Base-by-base conservation (phyloP, 1,140 invertebrate species). In the Copidosoma floridanum region DNA sequence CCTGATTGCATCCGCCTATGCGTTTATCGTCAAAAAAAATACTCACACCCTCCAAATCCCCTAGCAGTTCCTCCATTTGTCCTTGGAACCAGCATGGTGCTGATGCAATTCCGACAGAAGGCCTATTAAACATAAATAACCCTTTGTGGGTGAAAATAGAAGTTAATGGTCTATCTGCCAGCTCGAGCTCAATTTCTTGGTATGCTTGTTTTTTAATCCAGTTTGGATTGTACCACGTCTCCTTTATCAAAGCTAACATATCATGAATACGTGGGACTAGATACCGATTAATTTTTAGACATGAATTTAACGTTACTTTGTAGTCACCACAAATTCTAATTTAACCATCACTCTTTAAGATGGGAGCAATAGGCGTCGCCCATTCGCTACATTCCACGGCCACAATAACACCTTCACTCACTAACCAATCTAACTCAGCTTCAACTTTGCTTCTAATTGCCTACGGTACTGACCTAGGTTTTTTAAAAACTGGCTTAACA, bases 261-360 rank as follows among this genome's bases (percentile, higher is more conserved):
- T 72, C 68, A 20, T 71, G 69, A 7, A 72, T 66, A 41, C 67
- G 56, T 0, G 78, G 77, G 35, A 81, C 51, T 0, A 75, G 77
- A 61, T 74, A 71, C 21, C 71, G 69, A 37, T 76, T 69, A n/a
- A n/a, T n/a, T n/a, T n/a, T n/a, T n/a, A n/a, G n/a, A n/a, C n/a
- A n/a, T n/a, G n/a, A n/a, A n/a, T 20, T 80, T 6, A 82, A 52
- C 6, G 79, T 80, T 3, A 70, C 64, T 59, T 79, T 79, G 71
- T 80, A 84, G 69, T 85, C 82, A 1, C 69, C 76, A 66, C 81
- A 82, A 27, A 85, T 69, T 12, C 83, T 58, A 37, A 79, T 63
- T 16, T 67, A 63, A 12, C 76, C 78, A 65, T 83, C 68, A 0
- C 69, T 44, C 59, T 84, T 85, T 68, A 3, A n/a, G n/a, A n/a